Conservation (phyloP, 2,797 vertebrate species). For the Benthosema pterotum region DNA sequence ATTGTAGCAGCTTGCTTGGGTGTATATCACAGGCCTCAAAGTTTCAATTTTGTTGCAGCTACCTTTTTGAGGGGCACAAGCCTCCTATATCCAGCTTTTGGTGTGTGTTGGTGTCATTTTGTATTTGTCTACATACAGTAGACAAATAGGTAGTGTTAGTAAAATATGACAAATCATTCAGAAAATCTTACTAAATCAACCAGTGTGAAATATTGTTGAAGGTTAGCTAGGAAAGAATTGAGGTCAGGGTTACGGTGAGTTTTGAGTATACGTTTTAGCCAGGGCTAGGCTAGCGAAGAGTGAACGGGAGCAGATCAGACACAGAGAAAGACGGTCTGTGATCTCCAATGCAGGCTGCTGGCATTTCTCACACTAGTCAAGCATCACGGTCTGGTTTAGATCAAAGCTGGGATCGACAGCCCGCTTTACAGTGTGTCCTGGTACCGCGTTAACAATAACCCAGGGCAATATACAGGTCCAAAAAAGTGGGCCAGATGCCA, state of each 20-base stretch:
- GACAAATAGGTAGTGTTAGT: too few relatives aligned
- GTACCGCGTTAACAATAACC: slow-evolving; percentile 53
- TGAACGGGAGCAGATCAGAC: background rate
- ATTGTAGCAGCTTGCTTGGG: too few relatives aligned
- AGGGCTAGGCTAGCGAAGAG: background rate
- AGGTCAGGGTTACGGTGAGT: background rate
- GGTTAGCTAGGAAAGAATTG: too few relatives aligned
- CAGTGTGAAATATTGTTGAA: too few relatives aligned
- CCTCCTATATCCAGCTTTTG: too few relatives aligned
- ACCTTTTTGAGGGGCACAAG: too few relatives aligned
- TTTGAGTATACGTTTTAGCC: background rate
- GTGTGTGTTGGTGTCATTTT: too few relatives aligned
- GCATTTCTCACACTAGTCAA: slow-evolving; percentile 25
- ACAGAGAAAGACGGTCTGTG: slow-evolving; percentile 7
- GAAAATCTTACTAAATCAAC: too few relatives aligned
- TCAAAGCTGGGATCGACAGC: slow-evolving; percentile 48
- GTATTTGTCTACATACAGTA: too few relatives aligned
- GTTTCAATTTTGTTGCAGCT: too few relatives aligned
- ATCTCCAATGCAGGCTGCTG: slow-evolving; percentile 31
- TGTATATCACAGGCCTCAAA: too few relatives aligned
- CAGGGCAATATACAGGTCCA: slow-evolving; percentile 20
- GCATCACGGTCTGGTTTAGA: slow-evolving; percentile 31
- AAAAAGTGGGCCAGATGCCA: slow-evolving; percentile 45
- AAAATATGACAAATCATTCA: too few relatives aligned
- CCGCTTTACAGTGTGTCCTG: slow-evolving; percentile 14